Conservation (phyloP, 2,797 vertebrate species). For the Coendou prehensilis region DNA sequence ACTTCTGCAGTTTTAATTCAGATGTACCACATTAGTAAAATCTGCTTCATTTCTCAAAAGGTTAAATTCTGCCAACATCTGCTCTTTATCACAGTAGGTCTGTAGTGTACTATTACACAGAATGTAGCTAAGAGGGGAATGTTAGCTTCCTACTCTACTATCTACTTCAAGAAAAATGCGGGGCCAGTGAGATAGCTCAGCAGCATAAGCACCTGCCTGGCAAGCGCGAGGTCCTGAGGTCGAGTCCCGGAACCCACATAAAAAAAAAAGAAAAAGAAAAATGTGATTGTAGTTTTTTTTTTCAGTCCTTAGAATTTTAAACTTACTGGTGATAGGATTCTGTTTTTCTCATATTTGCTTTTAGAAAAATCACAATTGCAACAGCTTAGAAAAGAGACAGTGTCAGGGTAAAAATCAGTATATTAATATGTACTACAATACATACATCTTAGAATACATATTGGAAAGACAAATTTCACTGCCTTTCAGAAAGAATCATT, state of each 20-base stretch:
- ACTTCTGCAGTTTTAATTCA: constrained; percentile 67
- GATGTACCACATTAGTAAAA: constrained; percentile 70
- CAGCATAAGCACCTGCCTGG: no score
- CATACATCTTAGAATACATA: constrained; percentile 24
- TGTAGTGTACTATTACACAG: neutral
- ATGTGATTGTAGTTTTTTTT: constrained; percentile 47
- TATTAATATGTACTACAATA: neutral
- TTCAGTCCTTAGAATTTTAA: constrained; percentile 21
- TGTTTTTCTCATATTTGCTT: constrained; percentile 49
- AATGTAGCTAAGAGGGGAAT: neutral
- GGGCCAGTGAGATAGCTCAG: no score
- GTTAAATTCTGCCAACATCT: constrained; percentile 77
- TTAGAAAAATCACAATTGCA: constrained; percentile 26
- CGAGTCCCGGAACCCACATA: no score
- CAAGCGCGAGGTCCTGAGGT: no score
- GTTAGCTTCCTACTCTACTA: neutral
- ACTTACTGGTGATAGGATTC: neutral
- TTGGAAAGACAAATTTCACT: neutral
- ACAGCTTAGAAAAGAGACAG: constrained; percentile 11
- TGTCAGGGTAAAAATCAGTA: neutral
- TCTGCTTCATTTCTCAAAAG: constrained; percentile 78
- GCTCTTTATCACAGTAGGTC: constrained; percentile 60
- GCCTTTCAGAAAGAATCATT: constrained; percentile 18
- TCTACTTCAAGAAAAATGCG: constrained; percentile 53
- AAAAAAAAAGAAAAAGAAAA: neutral